These are phyloP conservation scores for Podarcis lilfordi DNA, from an alignment of 2,797 vertebrate species.

Conservation along the genomic window DNA sequence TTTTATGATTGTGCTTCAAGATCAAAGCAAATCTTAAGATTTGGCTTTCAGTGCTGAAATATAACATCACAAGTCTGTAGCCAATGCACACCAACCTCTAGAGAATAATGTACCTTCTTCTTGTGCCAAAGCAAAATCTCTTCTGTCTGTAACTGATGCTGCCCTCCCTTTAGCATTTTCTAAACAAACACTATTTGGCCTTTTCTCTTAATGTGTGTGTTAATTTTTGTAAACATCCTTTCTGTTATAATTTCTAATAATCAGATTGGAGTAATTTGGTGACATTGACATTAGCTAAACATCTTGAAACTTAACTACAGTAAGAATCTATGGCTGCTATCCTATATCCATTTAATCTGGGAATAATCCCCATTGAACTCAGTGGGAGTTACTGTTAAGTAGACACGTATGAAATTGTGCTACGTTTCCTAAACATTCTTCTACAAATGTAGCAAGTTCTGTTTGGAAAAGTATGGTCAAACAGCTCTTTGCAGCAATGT, in stretches of 20 bases:
- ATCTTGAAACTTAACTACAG: neutral
- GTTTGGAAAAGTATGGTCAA: neutral
- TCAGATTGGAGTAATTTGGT: neutral
- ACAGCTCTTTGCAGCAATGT: neutral
- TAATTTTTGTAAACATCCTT: neutral
- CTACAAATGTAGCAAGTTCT: neutral
- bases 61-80: neutral
- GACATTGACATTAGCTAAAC: neutral
- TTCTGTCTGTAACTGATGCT: neutral
- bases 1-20: constrained; percentile 42
- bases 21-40: constrained; percentile 45
- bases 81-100: neutral
- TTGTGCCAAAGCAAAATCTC: constrained; percentile 47
- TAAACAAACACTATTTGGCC: constrained; percentile 4
- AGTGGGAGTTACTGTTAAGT: neutral
- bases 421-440: neutral
- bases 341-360: neutral
- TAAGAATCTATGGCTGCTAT: neutral
- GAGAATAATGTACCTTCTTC: constrained; percentile 8
- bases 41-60: neutral
- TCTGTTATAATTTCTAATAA: constrained; percentile 28
- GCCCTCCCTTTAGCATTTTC: constrained; percentile 22
- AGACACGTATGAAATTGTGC: neutral
- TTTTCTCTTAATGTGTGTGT: constrained; percentile 27
- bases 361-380: neutral